Percentiles rank a stretch among this genome's conserved stretches.
phyloP scores from a whole-genome alignment of 1,140 invertebrate genomes.

The Adelges cooleyi region DNA sequence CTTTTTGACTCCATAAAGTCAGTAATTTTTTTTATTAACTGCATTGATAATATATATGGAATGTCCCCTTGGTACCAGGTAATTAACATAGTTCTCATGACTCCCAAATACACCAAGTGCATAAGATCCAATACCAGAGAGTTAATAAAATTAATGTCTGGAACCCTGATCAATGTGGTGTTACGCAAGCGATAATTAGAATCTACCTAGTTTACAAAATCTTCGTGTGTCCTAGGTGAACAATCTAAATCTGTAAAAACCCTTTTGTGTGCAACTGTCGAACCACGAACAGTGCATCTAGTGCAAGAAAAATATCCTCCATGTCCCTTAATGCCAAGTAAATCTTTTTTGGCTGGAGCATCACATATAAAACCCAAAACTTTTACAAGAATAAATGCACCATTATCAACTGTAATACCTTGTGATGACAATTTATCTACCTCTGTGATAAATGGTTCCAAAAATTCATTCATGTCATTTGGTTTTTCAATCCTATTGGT shows the following conservation, averaged over 20 bases:
- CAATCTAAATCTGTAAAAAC: conserved; percentile 32
- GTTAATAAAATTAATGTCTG: conserved; percentile 36
- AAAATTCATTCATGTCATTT: conserved; percentile 29
- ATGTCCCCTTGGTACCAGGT: conserved; percentile 31
- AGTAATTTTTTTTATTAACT: conserved; percentile 27
- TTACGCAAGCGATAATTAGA: conserved; percentile 36
- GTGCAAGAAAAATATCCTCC: conserved; percentile 32
- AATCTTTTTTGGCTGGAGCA: conserved; percentile 33
- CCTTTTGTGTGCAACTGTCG: conserved; percentile 31
- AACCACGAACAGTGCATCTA: conserved; percentile 34
- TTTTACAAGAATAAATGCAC: conserved; percentile 24
- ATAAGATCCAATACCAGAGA: conserved; percentile 38
- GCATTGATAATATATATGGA: background rate
- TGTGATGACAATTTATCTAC: conserved; percentile 23
- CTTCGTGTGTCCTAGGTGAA: conserved; percentile 32
- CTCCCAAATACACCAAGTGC: conserved; percentile 39
- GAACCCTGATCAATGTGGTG: conserved; percentile 33
- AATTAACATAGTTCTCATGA: conserved; percentile 36
- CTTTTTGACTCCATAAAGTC: conserved; percentile 20
- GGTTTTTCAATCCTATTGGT: conserved; percentile 33
- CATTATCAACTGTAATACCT: conserved; percentile 21
- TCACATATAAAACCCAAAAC: conserved; percentile 33
- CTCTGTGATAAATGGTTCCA: conserved; percentile 33
- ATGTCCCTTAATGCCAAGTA: conserved; percentile 33
- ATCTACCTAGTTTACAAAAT: conserved; percentile 33